A percentile compares a stretch with the other conserved stretches of the same genome.
Conservation (phyloP, 2,888 invertebrate species). For the Watsonalla cultraria region DNA sequence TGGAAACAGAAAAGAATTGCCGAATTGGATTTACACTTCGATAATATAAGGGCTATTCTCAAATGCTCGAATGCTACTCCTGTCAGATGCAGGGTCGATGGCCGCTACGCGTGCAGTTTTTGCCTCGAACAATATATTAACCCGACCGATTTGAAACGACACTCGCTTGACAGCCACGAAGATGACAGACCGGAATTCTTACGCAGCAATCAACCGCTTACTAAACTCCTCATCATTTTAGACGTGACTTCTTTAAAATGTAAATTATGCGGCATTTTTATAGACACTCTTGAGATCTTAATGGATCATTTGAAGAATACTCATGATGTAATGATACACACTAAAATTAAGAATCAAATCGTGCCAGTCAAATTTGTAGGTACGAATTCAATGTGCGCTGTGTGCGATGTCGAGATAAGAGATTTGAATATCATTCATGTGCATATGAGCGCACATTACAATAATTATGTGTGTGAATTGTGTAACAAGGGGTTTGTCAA, state of each 20-base stretch:
- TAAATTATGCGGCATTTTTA: constrained; percentile 32
- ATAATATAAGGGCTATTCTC: constrained; percentile 46
- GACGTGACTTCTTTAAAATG: constrained; percentile 51
- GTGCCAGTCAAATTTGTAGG: constrained; percentile 39
- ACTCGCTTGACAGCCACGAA: constrained; percentile 34
- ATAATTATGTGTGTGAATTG: constrained; percentile 55
- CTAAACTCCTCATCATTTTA: constrained; percentile 47
- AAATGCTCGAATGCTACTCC: constrained; percentile 54
- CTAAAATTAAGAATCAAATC: constrained; percentile 54
- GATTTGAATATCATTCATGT: constrained; percentile 43
- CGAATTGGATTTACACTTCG: constrained; percentile 52
- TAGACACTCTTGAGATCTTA: constrained; percentile 37
- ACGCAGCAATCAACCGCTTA: constrained; percentile 33
- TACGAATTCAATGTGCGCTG: constrained; percentile 28
- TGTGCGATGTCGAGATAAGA: constrained; percentile 27
- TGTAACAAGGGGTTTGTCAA: constrained; percentile 47
- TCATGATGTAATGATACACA: constrained; percentile 43
- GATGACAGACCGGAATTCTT: constrained; percentile 40
- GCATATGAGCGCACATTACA: constrained; percentile 58
- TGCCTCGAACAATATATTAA: constrained; percentile 48
- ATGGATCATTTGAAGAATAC: constrained; percentile 44
- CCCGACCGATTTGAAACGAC: constrained; percentile 43
- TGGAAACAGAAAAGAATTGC: constrained; percentile 27
- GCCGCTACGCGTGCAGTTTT: constrained; percentile 50
- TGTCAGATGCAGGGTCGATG: constrained; percentile 40